Evolutionary conservation across 2,113 vertebrate genomes (phyloP).

Genomic region (Nerophis ophidion): DNA sequence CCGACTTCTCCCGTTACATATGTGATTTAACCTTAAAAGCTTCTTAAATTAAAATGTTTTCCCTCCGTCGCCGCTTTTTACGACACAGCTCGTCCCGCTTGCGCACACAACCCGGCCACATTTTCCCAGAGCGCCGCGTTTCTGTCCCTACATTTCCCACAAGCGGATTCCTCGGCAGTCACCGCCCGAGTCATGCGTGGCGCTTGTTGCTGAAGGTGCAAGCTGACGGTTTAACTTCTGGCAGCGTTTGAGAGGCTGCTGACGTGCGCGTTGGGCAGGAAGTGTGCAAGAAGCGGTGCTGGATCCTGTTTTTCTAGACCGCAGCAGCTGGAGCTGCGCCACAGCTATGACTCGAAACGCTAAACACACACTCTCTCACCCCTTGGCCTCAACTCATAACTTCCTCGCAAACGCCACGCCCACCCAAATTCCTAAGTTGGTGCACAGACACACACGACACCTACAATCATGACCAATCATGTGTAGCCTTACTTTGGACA

Average conservation of each 20-base stretch:
- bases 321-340: slow-evolving; percentile 53
- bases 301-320: slow-evolving; percentile 68
- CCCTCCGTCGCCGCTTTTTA: slow-evolving; percentile 15
- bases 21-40: slow-evolving; percentile 18
- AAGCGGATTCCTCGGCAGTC: slow-evolving; percentile 29
- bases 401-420: slow-evolving; percentile 18
- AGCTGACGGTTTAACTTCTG: slow-evolving; percentile 56
- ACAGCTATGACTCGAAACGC: slow-evolving; percentile 48
- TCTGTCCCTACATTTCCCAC: slow-evolving; percentile 29
- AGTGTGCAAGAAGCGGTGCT: slow-evolving; percentile 65
- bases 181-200: slow-evolving; percentile 18
- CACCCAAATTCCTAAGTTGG: slow-evolving; percentile 17
- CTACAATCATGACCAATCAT: slow-evolving; percentile 3
- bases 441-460: not conserved
- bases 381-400: slow-evolving; percentile 29
- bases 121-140: slow-evolving; percentile 12
- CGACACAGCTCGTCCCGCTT: slow-evolving; percentile 9
- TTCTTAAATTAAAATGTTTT: slow-evolving; percentile 8
- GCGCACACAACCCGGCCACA: slow-evolving; percentile 19
- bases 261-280: slow-evolving; percentile 64
- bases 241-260: slow-evolving; percentile 61
- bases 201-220: slow-evolving; percentile 43
- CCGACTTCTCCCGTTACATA: not conserved
- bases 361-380: slow-evolving; percentile 26
- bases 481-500: slow-evolving; percentile 6